phyloP scores from a whole-genome alignment of 37 sponge, comb jelly and placozoan species.

The Theonella swinhoei region DNA sequence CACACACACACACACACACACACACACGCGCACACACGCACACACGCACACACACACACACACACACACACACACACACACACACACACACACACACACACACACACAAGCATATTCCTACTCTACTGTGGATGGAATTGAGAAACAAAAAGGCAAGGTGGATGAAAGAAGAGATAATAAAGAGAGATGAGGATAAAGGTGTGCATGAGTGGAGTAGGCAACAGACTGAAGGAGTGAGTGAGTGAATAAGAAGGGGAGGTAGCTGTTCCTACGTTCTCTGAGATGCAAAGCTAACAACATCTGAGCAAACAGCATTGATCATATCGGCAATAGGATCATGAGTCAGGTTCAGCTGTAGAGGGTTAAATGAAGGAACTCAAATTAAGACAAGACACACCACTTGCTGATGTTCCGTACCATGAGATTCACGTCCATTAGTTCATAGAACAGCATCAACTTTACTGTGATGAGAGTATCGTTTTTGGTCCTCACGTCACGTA shows the following conservation, averaged over 20 bases:
- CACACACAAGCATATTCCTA: not conserved
- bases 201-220: not conserved
- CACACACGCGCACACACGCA: no score
- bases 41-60: no score
- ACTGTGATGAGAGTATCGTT: constrained; percentile 77
- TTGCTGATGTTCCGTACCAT: constrained; percentile 58
- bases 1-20: no score
- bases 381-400: not conserved
- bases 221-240: not conserved
- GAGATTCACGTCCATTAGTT: constrained; percentile 61
- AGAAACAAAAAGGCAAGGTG: not conserved
- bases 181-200: not conserved
- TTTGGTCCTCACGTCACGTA: constrained; percentile 73
- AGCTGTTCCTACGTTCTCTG: constrained; percentile 43
- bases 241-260: not conserved
- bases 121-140: not conserved
- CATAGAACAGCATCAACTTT: constrained; percentile 87
- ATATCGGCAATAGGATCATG: constrained; percentile 87
- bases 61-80: no score
- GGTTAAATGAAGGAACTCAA: not conserved
- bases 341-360: constrained; percentile 64
- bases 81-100: no score
- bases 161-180: not conserved
- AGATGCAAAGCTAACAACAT: constrained; percentile 81
- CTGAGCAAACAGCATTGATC: constrained; percentile 80